Evolutionary conservation across 2,113 vertebrate genomes (phyloP).

Genomic region (Hippocampus abdominalis): DNA sequence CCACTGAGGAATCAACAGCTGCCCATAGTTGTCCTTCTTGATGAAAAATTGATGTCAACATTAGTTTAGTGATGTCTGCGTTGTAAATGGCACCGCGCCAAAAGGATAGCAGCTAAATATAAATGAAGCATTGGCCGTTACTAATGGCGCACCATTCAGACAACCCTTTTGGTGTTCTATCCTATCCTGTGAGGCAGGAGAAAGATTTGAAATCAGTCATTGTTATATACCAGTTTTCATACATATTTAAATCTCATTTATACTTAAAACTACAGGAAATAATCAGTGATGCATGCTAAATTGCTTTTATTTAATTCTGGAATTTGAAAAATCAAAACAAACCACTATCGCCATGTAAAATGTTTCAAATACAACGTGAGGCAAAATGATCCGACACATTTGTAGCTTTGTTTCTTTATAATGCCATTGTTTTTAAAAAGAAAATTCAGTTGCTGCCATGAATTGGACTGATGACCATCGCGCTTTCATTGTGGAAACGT

Average conservation of each 20-base stretch:
- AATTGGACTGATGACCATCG: too few relatives aligned
- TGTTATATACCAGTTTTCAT: not conserved
- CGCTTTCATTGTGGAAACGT: too few relatives aligned
- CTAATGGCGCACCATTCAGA: not conserved
- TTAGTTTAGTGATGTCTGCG: not conserved
- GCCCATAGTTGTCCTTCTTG: constrained; percentile 25
- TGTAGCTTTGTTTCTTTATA: too few relatives aligned
- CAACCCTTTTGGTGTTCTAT: not conserved
- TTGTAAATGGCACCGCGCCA: not conserved
- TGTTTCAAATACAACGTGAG: not conserved
- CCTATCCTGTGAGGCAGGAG: not conserved
- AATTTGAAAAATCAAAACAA: not conserved
- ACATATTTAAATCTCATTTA: not conserved
- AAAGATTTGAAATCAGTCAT: constrained; percentile 5
- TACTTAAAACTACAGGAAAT: not conserved
- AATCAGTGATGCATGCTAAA: not conserved
- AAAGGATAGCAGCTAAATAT: not conserved
- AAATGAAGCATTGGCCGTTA: constrained; percentile 22
- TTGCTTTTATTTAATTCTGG: not conserved
- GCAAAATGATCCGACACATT: too few relatives aligned
- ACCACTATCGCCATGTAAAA: not conserved
- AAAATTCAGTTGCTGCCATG: too few relatives aligned
- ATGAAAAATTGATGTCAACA: constrained; percentile 36
- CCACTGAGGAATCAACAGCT: constrained; percentile 31
- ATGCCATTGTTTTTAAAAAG: too few relatives aligned